Percentiles rank a stretch among this genome's conserved stretches.
Conservation (phyloP, 2,888 invertebrate genomes). For the Neelides folsomi region DNA sequence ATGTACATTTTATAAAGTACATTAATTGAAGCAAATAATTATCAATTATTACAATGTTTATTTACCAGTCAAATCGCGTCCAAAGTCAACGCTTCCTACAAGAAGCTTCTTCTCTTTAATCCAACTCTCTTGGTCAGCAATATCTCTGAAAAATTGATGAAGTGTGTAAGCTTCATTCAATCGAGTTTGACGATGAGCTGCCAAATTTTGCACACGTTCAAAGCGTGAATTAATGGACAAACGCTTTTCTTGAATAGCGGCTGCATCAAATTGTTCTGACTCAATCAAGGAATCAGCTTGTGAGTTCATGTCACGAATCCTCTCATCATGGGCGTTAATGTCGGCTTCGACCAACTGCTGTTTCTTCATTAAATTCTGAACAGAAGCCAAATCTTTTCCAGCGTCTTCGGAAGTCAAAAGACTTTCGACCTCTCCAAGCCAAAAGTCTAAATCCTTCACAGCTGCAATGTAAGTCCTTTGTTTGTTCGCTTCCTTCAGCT, state of each 20-base stretch:
- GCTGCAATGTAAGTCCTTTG: slow-evolving; percentile 82
- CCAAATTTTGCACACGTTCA: slow-evolving; percentile 81
- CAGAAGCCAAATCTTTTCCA: slow-evolving; percentile 42
- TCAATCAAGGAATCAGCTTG: no score
- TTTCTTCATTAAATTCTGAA: slow-evolving; percentile 83
- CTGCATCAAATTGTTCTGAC: slow-evolving; percentile 71
- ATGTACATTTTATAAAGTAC: no score
- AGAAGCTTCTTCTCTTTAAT: slow-evolving; percentile 60
- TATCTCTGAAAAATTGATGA: slow-evolving; percentile 50
- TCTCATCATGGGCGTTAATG: slow-evolving; percentile 70
- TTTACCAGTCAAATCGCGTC: slow-evolving; percentile 90
- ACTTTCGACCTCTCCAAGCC: slow-evolving; percentile 68
- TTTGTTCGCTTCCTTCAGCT: slow-evolving; percentile 75
- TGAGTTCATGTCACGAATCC: slow-evolving; percentile 72
- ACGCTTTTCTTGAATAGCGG: slow-evolving; percentile 61
- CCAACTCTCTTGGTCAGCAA: slow-evolving; percentile 82
- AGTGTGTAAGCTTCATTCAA: slow-evolving; percentile 59
- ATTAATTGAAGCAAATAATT: no score
- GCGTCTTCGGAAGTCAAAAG: slow-evolving; percentile 57
- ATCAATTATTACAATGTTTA: slow-evolving; percentile 56
- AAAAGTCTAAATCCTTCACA: slow-evolving; percentile 80
- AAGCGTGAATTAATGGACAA: slow-evolving; percentile 93
- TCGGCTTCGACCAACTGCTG: slow-evolving; percentile 85
- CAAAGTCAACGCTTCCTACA: slow-evolving; percentile 84
- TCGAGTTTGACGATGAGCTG: slow-evolving; percentile 62